Percentiles rank a stretch among this genome's conserved stretches.
These are phyloP conservation scores for Oxystoma pomonae DNA, from an alignment of 2,888 invertebrate species.

Conservation along the genomic window DNA sequence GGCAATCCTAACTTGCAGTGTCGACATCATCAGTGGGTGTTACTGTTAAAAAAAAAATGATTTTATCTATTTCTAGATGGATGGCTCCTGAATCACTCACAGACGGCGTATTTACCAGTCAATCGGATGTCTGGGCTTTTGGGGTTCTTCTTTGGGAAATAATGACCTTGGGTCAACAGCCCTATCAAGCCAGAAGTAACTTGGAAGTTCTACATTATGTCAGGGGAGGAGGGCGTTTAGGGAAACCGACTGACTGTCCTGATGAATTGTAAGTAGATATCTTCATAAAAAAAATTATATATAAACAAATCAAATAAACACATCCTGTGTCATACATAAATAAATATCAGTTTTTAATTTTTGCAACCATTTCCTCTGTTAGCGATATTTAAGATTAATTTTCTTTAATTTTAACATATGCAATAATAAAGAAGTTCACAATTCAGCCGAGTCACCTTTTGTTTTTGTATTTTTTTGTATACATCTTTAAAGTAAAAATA, in stretches of 20 bases:
- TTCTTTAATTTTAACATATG: too few species aligned
- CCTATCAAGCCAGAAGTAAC: slow-evolving; percentile 92
- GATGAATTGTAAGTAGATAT: slow-evolving; percentile 61
- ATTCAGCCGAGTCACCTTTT: too few species aligned
- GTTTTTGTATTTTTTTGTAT: too few species aligned
- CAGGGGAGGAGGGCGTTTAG: slow-evolving; percentile 79
- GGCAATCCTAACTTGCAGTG: too few species aligned
- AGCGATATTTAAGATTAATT: too few species aligned
- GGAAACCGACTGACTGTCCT: slow-evolving; percentile 80
- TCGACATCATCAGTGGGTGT: too few species aligned
- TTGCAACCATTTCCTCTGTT: too few species aligned
- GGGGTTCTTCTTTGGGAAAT: slow-evolving; percentile 96
- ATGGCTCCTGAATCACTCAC: slow-evolving; percentile 97
- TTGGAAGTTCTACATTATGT: slow-evolving; percentile 89
- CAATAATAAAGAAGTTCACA: too few species aligned
- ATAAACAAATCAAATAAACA: too few species aligned
- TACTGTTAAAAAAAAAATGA: neutral
- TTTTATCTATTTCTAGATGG: slow-evolving; percentile 71
- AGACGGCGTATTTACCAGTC: slow-evolving; percentile 94
- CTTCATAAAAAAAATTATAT: neutral
- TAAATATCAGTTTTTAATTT: too few species aligned
- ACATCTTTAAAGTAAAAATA: too few species aligned
- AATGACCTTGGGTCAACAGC: slow-evolving; percentile 92
- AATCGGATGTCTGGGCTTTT: slow-evolving; percentile 96
- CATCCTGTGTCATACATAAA: too few species aligned